Percentiles rank a stretch among this genome's conserved stretches.
Evolutionary conservation across 2,113 vertebrate genomes (phyloP).

Genomic region (Psittacara wagleri): DNA sequence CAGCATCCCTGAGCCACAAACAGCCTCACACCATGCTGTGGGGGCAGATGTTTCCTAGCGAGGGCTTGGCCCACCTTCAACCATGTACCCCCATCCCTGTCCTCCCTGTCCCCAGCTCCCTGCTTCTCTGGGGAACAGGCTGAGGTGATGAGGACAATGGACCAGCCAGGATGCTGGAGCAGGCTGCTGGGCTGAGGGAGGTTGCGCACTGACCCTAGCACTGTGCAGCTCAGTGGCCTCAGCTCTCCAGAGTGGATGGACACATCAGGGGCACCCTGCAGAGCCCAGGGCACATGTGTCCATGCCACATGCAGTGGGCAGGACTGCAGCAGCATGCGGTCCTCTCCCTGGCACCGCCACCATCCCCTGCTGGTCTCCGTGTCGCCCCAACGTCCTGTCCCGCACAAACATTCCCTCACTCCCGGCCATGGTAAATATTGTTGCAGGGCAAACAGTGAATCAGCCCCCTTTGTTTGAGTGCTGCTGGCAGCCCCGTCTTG

Average conservation of each 20-base stretch:
- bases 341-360: background rate
- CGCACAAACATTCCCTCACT: slow-evolving; percentile 64
- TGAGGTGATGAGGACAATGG: background rate
- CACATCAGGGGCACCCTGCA: background rate
- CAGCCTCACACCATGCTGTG: background rate
- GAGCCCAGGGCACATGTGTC: background rate
- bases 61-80: background rate
- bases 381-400: background rate
- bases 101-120: background rate
- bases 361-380: background rate
- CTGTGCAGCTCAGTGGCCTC: background rate
- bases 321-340: background rate
- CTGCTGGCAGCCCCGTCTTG: slow-evolving; percentile 51
- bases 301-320: background rate
- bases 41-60: background rate
- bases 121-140: background rate
- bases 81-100: background rate
- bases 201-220: accelerated
- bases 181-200: background rate
- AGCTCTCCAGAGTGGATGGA: background rate
- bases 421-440: slow-evolving; percentile 56
- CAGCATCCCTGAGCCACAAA: background rate
- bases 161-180: background rate
- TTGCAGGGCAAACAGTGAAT: slow-evolving; percentile 71
- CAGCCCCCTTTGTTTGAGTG: slow-evolving; percentile 60